Base-by-base conservation (phyloP, 2,888 invertebrate genomes). In the Ichneumoninae sp. region DNA sequence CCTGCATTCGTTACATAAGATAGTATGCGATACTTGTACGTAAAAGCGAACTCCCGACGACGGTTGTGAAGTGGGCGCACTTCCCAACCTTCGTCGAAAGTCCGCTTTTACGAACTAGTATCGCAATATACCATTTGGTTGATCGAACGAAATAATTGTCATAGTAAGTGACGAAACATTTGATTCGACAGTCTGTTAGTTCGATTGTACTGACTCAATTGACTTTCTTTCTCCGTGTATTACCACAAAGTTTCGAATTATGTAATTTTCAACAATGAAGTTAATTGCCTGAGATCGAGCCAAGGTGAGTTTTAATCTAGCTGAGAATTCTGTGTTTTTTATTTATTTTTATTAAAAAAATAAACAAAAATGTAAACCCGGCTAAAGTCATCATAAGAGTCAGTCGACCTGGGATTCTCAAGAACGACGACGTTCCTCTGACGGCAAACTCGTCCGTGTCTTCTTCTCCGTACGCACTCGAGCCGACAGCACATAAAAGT, bases 321-420 rank as follows among this genome's bases (percentile, higher is more conserved):
- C 52, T 5, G 19, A 52, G 5, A n/a, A n/a, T 52, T 52, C 5
- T 19, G 19, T n/a, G 1, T 52, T 52, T 5, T 52, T 26, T 26
- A 26, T 52, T 52, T 13, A n/a, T n/a, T 52, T 52, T 52, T 52
- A 33, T 33, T 5, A 7, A 6, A 19, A 33, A 5, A 6, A 68
- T 1, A 6, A 69, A 1, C 22, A 26, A 69, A 30, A 47, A 40
- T 57, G 13, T 13, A 6, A 54, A 71, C 22, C 57, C 71, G 71
- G 71, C 36, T 57, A 57, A 71, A 40, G 30, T 57, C 36, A 54
- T 71, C 52, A 36, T 8, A 71, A 57, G 71, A 44, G 22, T 71
- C 54, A 13, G 33, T 71, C 57, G 57, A 40, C 71, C 57, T 22
- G 54, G 40, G 7, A 22, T 57, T 40, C 57, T 22, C 57, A 40